Evolutionary conservation across 2,888 invertebrate species (phyloP).

Genomic region (Pyralis farinalis): DNA sequence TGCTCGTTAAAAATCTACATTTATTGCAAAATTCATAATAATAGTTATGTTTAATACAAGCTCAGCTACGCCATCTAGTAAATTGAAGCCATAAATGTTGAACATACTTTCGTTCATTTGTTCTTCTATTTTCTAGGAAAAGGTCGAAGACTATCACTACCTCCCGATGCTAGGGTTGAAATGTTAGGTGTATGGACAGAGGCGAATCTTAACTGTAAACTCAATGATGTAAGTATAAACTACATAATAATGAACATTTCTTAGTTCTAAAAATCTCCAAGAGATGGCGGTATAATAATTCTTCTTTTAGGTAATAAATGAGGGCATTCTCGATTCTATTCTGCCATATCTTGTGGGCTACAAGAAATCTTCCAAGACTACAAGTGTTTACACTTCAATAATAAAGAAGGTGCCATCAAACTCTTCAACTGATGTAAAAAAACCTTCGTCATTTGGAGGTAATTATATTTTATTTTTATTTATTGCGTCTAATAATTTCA

Average conservation of each 20-base stretch:
- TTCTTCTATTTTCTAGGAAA: constrained; percentile 42
- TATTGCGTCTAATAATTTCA: no score
- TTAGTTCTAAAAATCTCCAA: constrained; percentile 17
- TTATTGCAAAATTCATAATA: no score
- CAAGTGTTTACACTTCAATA: constrained; percentile 73
- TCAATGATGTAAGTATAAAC: constrained; percentile 61
- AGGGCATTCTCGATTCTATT: constrained; percentile 91
- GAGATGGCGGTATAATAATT: constrained; percentile 42
- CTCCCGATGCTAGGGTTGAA: constrained; percentile 60
- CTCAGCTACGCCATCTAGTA: no score
- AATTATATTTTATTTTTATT: no score
- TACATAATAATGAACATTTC: neutral
- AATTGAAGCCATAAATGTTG: no score
- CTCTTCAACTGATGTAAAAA: constrained; percentile 62
- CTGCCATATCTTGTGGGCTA: constrained; percentile 86
- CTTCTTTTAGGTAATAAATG: constrained; percentile 85
- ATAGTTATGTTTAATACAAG: no score
- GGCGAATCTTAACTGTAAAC: constrained; percentile 72
- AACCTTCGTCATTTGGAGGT: constrained; percentile 76
- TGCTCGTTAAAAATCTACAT: no score
- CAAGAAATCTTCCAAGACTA: constrained; percentile 76
- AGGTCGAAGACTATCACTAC: constrained; percentile 41
- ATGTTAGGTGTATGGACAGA: constrained; percentile 76
- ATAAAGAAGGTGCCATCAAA: constrained; percentile 71
- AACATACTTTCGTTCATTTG: no score